Conservation (phyloP, 2,888 invertebrate genomes). For the Ethmia dodecea region DNA sequence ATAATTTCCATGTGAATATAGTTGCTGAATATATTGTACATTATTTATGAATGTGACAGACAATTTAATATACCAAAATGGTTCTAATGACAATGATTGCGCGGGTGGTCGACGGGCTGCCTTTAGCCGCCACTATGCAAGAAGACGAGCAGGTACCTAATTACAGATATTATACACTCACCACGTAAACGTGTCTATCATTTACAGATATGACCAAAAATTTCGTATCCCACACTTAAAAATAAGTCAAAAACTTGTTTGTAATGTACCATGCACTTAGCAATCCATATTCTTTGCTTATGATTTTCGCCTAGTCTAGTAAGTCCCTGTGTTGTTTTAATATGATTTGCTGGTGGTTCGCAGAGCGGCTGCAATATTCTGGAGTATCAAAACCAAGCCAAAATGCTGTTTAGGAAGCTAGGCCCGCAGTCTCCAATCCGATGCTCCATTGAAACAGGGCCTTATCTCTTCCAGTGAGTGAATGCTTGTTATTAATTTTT, state of each 20-base stretch:
- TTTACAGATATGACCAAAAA: neutral
- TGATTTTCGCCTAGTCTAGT: slow-evolving; percentile 10
- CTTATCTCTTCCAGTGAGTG: slow-evolving; percentile 98
- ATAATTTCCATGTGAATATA: slow-evolving; percentile 29
- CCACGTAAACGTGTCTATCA: neutral
- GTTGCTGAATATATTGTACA: slow-evolving; percentile 21
- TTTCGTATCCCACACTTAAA: neutral
- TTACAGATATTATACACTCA: slow-evolving; percentile 5
- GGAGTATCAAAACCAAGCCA: slow-evolving; percentile 99
- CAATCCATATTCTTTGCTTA: slow-evolving; percentile 2
- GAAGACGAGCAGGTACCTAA: slow-evolving; percentile 95
- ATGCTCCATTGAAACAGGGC: slow-evolving; percentile 98
- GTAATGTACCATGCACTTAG: too few relatives aligned
- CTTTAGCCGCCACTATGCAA: slow-evolving; percentile 97
- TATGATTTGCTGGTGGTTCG: slow-evolving; percentile 65
- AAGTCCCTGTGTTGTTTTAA: slow-evolving; percentile 25
- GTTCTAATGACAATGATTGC: slow-evolving; percentile 99
- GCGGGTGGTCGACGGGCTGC: slow-evolving; percentile 95
- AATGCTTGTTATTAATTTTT: slow-evolving; percentile 41
- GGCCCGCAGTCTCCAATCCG: slow-evolving; percentile 92
- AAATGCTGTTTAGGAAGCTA: slow-evolving; percentile 97
- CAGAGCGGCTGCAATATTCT: slow-evolving; percentile 95
- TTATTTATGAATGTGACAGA: slow-evolving; percentile 34
- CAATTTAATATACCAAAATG: slow-evolving; percentile 79
- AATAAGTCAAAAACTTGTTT: neutral